A percentile compares a stretch with the other conserved stretches of the same genome.
Conservation (phyloP, 2,113 vertebrate species). For the Thryonomys swinderianus region DNA sequence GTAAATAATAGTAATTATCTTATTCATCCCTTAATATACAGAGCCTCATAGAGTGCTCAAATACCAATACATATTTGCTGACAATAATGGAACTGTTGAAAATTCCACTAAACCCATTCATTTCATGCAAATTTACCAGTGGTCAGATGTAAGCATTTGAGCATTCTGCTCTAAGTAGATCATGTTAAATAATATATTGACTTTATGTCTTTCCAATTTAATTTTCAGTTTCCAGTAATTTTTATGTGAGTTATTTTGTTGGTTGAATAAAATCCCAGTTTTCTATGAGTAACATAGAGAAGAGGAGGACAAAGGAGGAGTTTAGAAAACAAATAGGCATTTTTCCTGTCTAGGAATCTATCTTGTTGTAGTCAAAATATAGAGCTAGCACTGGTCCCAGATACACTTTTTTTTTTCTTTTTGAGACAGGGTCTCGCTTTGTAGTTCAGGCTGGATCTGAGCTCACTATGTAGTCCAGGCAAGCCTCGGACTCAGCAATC, state of each 20-base stretch:
- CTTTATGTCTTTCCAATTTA: constrained; percentile 42
- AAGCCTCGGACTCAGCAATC: no score
- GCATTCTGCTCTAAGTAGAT: not conserved
- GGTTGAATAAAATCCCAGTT: constrained; percentile 1
- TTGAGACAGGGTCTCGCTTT: no score
- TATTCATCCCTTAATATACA: constrained; percentile 36
- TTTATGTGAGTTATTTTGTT: constrained; percentile 40
- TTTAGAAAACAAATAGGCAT: not conserved
- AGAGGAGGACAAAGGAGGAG: not conserved
- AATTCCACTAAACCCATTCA: constrained; percentile 29
- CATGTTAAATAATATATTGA: not conserved
- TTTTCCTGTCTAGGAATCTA: not conserved
- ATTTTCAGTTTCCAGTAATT: constrained; percentile 1
- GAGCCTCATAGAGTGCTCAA: not conserved
- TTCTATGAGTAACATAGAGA: not conserved
- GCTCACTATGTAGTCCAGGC: no score
- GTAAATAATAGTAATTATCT: constrained; percentile 41
- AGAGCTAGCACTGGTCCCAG: not conserved
- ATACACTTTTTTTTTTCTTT: not conserved
- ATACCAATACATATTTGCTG: constrained; percentile 49
- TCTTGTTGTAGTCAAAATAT: not conserved
- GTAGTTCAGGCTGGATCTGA: no score
- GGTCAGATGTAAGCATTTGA: constrained; percentile 40
- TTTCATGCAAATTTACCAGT: constrained; percentile 46
- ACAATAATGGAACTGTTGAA: constrained; percentile 53